phyloP scores from a whole-genome alignment of 2,888 invertebrate species.

The Germaria angustata region DNA sequence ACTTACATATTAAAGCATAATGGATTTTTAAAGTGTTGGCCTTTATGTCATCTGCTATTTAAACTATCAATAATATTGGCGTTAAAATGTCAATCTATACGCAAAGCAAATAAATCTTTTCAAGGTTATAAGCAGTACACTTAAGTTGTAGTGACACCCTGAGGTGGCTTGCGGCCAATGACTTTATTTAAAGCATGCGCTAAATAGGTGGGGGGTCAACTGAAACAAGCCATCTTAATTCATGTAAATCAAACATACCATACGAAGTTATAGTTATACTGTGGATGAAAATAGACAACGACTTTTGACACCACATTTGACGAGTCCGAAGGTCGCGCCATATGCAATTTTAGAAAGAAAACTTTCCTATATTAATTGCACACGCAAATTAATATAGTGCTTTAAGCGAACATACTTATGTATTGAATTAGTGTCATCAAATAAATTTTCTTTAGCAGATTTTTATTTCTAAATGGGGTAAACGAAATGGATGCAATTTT shows the following conservation, averaged over 20 bases:
- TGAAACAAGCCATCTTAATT: neutral
- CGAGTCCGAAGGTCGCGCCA: neutral
- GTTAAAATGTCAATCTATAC: neutral
- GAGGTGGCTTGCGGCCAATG: constrained; percentile 7
- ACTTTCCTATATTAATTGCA: neutral
- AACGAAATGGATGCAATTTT: no score
- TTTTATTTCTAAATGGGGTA: no score
- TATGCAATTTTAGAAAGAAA: neutral
- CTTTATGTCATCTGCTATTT: neutral
- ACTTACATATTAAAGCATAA: neutral
- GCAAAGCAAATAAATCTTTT: neutral
- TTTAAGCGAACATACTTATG: no score
- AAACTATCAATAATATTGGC: no score
- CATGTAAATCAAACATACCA: neutral
- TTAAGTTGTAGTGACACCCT: neutral
- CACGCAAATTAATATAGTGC: neutral
- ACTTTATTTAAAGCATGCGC: neutral
- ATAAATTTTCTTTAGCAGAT: no score
- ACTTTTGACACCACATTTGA: neutral
- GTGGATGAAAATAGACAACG: neutral
- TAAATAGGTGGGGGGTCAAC: neutral
- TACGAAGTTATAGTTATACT: neutral
- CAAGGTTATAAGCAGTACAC: constrained; percentile 20
- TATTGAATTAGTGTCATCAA: no score
- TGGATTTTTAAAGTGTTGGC: neutral